phyloP scores from a whole-genome alignment of 2,113 vertebrate species.

The Podarcis raffonei region DNA sequence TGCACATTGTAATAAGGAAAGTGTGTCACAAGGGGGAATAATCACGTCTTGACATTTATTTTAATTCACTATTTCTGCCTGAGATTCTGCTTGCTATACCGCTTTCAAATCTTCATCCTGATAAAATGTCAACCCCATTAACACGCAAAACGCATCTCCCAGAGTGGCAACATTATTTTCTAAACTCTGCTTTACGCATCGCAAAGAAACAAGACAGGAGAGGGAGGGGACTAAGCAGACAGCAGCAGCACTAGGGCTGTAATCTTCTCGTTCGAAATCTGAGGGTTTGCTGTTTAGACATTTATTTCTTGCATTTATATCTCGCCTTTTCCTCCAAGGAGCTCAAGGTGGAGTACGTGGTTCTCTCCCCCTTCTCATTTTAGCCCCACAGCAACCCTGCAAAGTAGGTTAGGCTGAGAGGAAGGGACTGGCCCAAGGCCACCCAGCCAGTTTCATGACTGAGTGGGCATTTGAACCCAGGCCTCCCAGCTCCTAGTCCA shows the following conservation, averaged over 20 bases:
- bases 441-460: no score
- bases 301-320: no score
- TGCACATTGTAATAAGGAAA: slow-evolving; percentile 13
- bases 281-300: no score
- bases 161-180: neutral
- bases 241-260: neutral
- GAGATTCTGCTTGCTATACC: neutral
- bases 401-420: no score
- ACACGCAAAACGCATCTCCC: neutral
- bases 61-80: slow-evolving; percentile 22
- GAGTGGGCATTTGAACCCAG: no score
- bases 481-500: no score
- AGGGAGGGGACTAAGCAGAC: neutral
- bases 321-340: no score
- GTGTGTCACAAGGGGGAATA: neutral
- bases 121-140: slow-evolving; percentile 30
- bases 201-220: neutral
- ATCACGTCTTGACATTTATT: slow-evolving; percentile 20
- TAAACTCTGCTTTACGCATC: neutral
- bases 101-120: neutral
- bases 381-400: no score
- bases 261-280: neutral
- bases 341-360: no score
- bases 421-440: no score
- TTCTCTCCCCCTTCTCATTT: no score